Evolutionary conservation across 2,113 vertebrate species (phyloP), one percentile per base, ranked within the genome.

Genomic region (Diadophis punctatus): DNA sequence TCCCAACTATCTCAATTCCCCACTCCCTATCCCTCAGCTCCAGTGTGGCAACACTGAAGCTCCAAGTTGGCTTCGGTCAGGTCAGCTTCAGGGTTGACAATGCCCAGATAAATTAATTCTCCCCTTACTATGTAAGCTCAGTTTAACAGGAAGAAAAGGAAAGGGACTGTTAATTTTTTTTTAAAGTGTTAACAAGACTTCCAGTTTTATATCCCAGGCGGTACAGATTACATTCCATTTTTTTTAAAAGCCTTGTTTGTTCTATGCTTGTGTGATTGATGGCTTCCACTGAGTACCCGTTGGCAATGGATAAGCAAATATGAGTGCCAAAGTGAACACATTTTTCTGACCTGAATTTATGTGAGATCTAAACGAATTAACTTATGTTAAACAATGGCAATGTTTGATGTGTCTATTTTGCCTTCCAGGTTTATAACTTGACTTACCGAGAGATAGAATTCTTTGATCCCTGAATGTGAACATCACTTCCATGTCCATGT

Each of bases 261-360:
- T 89, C 27, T 89, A 84, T 48, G 27, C 55, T 34, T 60, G 20
- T 30, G 43, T 91, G 80, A 91, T 86, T 84, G 87, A 92, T 92
- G 56, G 68, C 27, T 85, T 89, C 56, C 30, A 49, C 4, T 34
- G 52, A 89, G 20, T 46, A 89, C 52, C 91, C 53, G 43, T 85
- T 92, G 87, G 91, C 91, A 92, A 92, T 60, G 87, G 30, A 74
- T 89, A 92, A 89, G 43, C 87, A 89, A 85, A 92, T 85, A 85
- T 22, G n/a, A 89, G 39, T 58, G 68, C 91, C 53, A 84, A 89
- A 89, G 30, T 39, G 51, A 89, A 80, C 91, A 84, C 2, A 52
- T 90, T 60, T 89, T 92, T 86, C 46, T 90, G 55, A 93, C 88
- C 88, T 93, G 90, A 90, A 93, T 93, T 90, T 93, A 93, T 86